Evolutionary conservation across 2,113 vertebrate genomes (phyloP), one percentile per base, ranked within the genome.

Genomic region (Cettia cetti): DNA sequence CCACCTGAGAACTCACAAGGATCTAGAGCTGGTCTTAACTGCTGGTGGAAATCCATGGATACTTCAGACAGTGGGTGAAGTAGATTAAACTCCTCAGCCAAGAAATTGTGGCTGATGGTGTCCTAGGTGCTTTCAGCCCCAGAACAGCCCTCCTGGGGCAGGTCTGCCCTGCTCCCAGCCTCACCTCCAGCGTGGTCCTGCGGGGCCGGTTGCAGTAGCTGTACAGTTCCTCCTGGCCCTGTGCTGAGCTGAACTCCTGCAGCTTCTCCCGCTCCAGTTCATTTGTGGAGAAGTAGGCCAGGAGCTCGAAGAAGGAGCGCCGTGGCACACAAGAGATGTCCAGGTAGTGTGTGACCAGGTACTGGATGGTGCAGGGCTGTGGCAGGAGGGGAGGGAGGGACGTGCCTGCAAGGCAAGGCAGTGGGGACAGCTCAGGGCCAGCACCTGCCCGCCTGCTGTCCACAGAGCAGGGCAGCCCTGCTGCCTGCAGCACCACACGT

Each of bases 241-340:
- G 95, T 0, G 98, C 98, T 0, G 99, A 99, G 95, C 98, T 98
- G 95, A 99, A 98, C 92, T 99, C 99, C 12, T 82, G 57, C 90
- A 99, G 98, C 95, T 99, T 99, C 86, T 98, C 99, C 45, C 18
- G 88, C 95, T 99, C 99, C 95, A 99, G 97, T 54, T 98, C 96
- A 0, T 98, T 95, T 0, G 94, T 96, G 15, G 99, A 98, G 12
- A 99, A 98, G 35, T 96, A 97, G 19, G 97, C 95, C 66, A 99
- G 95, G 15, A 99, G 97, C 91, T 99, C 98, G 0, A 99, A 99
- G 97, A 99, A 99, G 66, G 99, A 99, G 66, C 99, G 99, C 1
- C 99, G 98, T 0, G 99, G 99, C 60, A 99, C 98, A 0, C 98
- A 97, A 17, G 98, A 87, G 5, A 99, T 97, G 95, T 99, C 99